phyloP scores from a whole-genome alignment of 1,140 invertebrate species.

The Penaeus japonicus region DNA sequence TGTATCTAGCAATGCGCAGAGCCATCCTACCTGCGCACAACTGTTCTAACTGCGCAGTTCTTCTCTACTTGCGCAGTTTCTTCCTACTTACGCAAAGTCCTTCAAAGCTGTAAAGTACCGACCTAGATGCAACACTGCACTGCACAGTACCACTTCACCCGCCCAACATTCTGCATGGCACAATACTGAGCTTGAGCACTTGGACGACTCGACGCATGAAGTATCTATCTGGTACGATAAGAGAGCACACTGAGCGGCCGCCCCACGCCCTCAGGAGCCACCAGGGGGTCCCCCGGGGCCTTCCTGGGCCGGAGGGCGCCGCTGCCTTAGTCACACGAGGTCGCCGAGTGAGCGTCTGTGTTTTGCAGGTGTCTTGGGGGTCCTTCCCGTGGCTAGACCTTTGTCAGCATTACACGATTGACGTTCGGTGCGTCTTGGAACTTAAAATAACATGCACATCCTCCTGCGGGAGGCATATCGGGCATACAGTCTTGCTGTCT shows the following conservation, averaged over 20 bases:
- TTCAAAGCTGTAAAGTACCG: constrained; percentile 37
- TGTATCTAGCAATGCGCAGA: constrained; percentile 38
- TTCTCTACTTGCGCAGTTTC: not conserved
- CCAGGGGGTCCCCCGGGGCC: too few relatives aligned
- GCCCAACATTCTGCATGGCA: constrained; percentile 49
- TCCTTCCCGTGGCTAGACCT: too few relatives aligned
- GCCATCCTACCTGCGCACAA: constrained; percentile 12
- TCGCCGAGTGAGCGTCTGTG: too few relatives aligned
- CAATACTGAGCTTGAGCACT: not conserved
- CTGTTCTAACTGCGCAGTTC: not conserved
- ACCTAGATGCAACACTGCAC: constrained; percentile 30
- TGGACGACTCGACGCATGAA: too few relatives aligned
- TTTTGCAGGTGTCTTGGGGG: too few relatives aligned
- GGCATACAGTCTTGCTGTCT: not conserved
- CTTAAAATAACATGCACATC: constrained; percentile 11
- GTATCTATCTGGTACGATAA: too few relatives aligned
- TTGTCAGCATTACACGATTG: too few relatives aligned
- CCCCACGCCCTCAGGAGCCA: too few relatives aligned
- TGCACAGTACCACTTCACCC: constrained; percentile 40
- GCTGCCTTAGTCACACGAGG: too few relatives aligned
- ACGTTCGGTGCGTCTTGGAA: too few relatives aligned
- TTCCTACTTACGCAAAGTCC: constrained; percentile 24
- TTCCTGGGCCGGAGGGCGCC: too few relatives aligned
- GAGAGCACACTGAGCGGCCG: too few relatives aligned
- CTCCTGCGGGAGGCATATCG: not conserved